These are phyloP conservation scores for Ochropacha duplaris DNA, from an alignment of 2,888 invertebrate genomes.

Conservation along the genomic window DNA sequence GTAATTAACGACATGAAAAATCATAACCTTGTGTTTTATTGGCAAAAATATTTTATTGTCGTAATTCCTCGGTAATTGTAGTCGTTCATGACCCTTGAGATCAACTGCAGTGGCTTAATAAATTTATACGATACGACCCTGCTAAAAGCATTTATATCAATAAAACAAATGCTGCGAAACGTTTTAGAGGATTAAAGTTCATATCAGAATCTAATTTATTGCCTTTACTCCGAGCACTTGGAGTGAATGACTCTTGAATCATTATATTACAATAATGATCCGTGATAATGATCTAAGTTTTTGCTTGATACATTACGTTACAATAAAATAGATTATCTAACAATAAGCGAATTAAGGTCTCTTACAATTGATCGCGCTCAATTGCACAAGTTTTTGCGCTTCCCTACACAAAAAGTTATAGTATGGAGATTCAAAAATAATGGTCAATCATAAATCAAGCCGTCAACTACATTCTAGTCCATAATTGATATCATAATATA, in stretches of 20 bases:
- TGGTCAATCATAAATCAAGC: neutral
- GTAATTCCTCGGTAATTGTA: neutral
- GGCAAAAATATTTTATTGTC: too few relatives aligned
- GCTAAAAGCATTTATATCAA: neutral
- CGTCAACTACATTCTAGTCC: neutral
- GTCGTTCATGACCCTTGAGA: neutral
- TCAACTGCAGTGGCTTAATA: neutral
- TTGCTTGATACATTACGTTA: slow-evolving; percentile 40
- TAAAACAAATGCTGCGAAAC: neutral
- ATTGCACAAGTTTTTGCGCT: neutral
- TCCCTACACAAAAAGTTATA: neutral
- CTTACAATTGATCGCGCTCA: slow-evolving; percentile 1
- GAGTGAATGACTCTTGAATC: slow-evolving; percentile 43
- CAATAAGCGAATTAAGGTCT: slow-evolving; percentile 33
- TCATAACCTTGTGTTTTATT: neutral
- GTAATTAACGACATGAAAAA: too few relatives aligned
- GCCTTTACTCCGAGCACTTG: slow-evolving; percentile 26
- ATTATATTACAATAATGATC: slow-evolving; percentile 21
- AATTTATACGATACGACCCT: neutral
- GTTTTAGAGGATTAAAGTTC: neutral
- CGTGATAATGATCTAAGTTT: slow-evolving; percentile 37
- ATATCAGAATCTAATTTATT: slow-evolving; percentile 21
- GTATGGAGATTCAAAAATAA: neutral
- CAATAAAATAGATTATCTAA: slow-evolving; percentile 40
- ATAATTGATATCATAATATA: neutral